Evolutionary conservation across 2,797 vertebrate genomes (phyloP).

Genomic region (Leptatherina wallacei): DNA sequence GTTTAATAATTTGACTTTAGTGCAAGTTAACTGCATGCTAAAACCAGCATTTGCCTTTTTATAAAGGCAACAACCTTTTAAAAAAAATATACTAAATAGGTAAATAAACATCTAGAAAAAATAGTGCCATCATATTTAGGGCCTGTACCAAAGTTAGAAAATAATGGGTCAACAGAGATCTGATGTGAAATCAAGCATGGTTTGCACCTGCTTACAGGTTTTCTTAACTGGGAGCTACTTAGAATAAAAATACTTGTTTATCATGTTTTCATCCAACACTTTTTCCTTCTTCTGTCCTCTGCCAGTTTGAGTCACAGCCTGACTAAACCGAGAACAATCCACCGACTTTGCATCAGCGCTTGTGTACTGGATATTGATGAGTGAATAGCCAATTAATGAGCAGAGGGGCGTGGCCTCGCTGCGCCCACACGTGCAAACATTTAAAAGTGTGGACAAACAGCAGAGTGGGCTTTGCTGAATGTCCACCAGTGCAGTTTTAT

Average conservation of each 20-base stretch:
- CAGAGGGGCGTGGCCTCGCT: conserved; percentile 66
- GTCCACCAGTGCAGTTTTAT: background rate
- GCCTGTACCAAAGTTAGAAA: background rate
- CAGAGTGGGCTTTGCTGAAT: background rate
- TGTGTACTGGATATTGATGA: conserved; percentile 29
- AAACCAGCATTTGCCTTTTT: background rate
- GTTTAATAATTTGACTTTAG: background rate
- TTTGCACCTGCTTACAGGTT: background rate
- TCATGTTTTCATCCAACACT: background rate
- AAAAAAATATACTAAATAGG: background rate
- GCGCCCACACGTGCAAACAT: conserved; percentile 62
- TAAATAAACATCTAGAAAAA: background rate
- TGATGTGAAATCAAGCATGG: background rate
- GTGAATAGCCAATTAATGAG: conserved; percentile 26
- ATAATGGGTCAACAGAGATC: background rate
- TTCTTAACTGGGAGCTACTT: background rate
- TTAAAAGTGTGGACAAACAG: conserved; percentile 44
- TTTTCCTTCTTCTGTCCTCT: background rate
- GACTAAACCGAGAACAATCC: conserved; percentile 37
- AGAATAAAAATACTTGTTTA: background rate
- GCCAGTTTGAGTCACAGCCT: background rate
- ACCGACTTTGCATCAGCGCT: background rate
- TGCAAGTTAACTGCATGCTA: background rate
- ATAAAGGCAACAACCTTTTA: background rate
- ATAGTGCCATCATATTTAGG: background rate